A percentile compares a stretch with the other conserved stretches of the same genome.
phyloP scores from a whole-genome alignment of 2,113 vertebrate species.

The Strix uralensis region DNA sequence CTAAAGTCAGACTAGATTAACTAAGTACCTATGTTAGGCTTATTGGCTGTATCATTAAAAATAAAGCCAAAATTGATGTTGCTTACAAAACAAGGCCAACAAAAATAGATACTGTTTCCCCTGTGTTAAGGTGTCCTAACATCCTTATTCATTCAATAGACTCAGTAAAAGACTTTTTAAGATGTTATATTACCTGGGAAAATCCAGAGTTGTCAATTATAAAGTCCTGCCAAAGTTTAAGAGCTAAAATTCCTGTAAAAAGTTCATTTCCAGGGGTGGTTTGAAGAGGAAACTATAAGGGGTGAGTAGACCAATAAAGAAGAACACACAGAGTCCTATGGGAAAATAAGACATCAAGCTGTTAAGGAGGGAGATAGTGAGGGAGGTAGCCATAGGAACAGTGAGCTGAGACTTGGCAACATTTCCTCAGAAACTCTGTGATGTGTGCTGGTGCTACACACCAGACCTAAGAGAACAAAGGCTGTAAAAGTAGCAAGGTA shows the following conservation, averaged over 20 bases:
- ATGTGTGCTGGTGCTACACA: not conserved
- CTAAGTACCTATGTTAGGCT: not conserved
- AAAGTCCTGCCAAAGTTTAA: not conserved
- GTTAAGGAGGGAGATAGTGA: not conserved
- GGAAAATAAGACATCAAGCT: not conserved
- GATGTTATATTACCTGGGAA: not conserved
- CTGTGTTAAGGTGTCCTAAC: not conserved
- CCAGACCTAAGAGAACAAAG: not conserved
- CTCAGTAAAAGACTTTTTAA: not conserved
- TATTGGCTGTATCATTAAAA: not conserved
- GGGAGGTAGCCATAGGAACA: not conserved
- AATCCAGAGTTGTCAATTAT: not conserved
- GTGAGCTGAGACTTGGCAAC: not conserved
- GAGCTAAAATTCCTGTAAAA: not conserved
- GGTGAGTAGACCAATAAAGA: not conserved
- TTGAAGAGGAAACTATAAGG: not conserved
- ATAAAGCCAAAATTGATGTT: not conserved
- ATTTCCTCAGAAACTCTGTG: not conserved
- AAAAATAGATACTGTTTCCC: not conserved
- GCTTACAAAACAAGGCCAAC: not conserved
- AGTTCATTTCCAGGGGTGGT: not conserved
- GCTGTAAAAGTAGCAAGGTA: not conserved
- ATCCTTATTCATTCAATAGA: not conserved
- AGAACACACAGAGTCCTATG: not conserved
- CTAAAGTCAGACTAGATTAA: not conserved